phyloP scores from a whole-genome alignment of 2,888 invertebrate genomes.

The Trilocha varians region DNA sequence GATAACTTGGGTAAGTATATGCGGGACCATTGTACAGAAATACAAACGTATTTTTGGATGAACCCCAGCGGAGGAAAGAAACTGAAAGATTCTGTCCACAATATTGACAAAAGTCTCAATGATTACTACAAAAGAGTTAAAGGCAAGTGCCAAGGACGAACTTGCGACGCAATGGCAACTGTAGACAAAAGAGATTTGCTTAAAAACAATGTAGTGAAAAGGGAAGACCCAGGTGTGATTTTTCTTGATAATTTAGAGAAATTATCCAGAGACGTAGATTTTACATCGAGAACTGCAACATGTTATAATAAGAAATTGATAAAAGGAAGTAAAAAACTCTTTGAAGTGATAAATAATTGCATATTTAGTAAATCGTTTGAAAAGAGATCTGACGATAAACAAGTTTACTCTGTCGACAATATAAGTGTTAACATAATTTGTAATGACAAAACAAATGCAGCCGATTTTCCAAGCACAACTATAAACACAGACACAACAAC shows the following conservation, averaged over 20 bases:
- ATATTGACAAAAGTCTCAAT: slow-evolving; percentile 36
- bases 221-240: slow-evolving; percentile 8
- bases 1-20: slow-evolving; percentile 47
- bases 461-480: not conserved
- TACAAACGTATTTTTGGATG: slow-evolving; percentile 53
- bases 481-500: not conserved
- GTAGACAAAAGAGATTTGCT: slow-evolving; percentile 35
- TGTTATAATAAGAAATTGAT: slow-evolving; percentile 20
- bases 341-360: slow-evolving; percentile 21
- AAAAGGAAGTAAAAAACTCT: slow-evolving; percentile 18
- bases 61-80: slow-evolving; percentile 50
- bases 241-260: slow-evolving; percentile 17
- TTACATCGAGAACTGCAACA: slow-evolving; percentile 15
- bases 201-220: slow-evolving; percentile 10
- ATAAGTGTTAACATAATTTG: slow-evolving; percentile 51
- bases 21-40: slow-evolving; percentile 52
- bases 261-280: slow-evolving; percentile 25
- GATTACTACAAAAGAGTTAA: slow-evolving; percentile 49
- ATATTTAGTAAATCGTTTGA: slow-evolving; percentile 10
- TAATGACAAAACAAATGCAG: slow-evolving; percentile 15
- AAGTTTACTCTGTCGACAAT: slow-evolving; percentile 39
- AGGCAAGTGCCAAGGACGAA: slow-evolving; percentile 45
- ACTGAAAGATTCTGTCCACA: slow-evolving; percentile 40
- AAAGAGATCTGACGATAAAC: slow-evolving; percentile 14
- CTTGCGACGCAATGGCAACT: slow-evolving; percentile 37